These are phyloP conservation scores for Rotaria socialis DNA, from an alignment of 2,888 invertebrate genomes.

Conservation along the genomic window DNA sequence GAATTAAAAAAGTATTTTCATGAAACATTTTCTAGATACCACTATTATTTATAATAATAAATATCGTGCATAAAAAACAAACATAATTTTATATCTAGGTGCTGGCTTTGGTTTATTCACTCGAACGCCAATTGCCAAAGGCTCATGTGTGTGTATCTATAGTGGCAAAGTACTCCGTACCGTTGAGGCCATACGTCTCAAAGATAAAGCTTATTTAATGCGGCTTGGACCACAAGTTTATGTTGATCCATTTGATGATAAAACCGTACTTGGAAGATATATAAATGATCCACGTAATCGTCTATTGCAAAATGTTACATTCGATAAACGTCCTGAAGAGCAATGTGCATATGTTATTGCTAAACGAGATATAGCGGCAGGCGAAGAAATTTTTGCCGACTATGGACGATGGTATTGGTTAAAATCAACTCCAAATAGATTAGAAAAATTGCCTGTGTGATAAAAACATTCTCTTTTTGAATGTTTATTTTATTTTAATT, in stretches of 20 bases:
- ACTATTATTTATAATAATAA: too few species aligned
- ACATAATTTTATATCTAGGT: background rate
- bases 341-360: conserved; percentile 33
- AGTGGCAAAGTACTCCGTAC: background rate
- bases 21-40: too few species aligned
- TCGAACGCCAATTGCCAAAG: background rate
- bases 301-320: background rate
- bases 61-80: background rate
- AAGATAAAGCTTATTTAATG: conserved; percentile 22
- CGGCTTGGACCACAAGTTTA: conserved; percentile 19
- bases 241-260: conserved; percentile 8
- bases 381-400: conserved; percentile 27
- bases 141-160: background rate
- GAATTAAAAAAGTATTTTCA: background rate
- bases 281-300: conserved; percentile 28
- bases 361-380: conserved; percentile 25
- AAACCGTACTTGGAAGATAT: background rate
- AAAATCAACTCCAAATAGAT: background rate
- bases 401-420: conserved; percentile 35
- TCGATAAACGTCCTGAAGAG: conserved; percentile 30
- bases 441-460: background rate
- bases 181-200: background rate
- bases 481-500: too few species aligned
- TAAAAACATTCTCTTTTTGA: background rate
- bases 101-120: background rate